Base-by-base conservation (phyloP, 2,888 invertebrate species). In the Lasioglossum oenotherae region DNA sequence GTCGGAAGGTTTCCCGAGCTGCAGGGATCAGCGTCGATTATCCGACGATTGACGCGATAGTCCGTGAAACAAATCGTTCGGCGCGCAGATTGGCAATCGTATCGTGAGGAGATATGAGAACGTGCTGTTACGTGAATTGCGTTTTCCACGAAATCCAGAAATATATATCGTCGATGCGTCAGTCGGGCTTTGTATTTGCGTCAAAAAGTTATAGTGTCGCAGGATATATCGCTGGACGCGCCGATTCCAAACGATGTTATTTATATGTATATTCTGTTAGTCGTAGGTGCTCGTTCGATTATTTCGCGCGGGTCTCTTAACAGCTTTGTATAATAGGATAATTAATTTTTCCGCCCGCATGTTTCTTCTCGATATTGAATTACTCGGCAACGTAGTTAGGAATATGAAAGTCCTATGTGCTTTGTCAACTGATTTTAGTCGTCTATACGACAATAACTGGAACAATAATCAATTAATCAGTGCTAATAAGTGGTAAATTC, bases 21-120 rank as follows among this genome's bases (percentile, higher is more conserved):
- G 41, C 73, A 35, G 14, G 78, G 69, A 84, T 87, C 81, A 76
- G 72, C 77, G 75, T 76, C 82, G 67, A 84, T 81, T 67, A 78
- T 72, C 69, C 71, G 77, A 71, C 74, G 80, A 74, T 73, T 71
- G 86, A 82, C 74, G 76, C 80, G 80, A 74, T 79, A 82, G 76
- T 27, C 72, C 69, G 53, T 41, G 80, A 82, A 82, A 88, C 88
- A 76, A 82, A 82, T 88, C 83, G 83, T 78, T 57, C n/a, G 64
- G 41, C 41, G 35, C 75, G 64, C 53, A 31, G 80, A 86, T 78
- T 49, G 71, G 41, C 75, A 57, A 83, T 87, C 82, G 74, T 72
- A 44, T 77, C 74, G 57, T 8, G 14, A 67, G 46, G 67, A 82
- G 86, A 80, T 79, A 86, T 74, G 49, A 44, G 57, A 31, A 49